Evolutionary conservation across 1,140 invertebrate genomes (phyloP).

Genomic region (Gonatopus flavifemur): DNA sequence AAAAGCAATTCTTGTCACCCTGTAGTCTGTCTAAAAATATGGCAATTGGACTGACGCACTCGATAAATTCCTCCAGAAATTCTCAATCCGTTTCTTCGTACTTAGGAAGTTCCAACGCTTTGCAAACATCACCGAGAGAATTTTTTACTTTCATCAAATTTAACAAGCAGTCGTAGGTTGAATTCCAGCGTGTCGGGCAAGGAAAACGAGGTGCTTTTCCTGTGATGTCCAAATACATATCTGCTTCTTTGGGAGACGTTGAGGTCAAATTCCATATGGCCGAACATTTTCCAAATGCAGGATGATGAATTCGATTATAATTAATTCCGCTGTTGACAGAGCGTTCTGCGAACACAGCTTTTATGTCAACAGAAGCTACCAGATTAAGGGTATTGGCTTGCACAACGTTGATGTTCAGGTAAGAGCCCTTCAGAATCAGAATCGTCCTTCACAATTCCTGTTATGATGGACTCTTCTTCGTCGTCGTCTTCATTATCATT

Average conservation of each 20-base stretch:
- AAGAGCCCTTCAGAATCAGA: too few relatives aligned
- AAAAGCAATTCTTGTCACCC: slow-evolving; percentile 17
- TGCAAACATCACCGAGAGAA: slow-evolving; percentile 2
- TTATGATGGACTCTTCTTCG: too few relatives aligned
- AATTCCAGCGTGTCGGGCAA: slow-evolving; percentile 16
- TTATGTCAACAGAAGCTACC: too few relatives aligned
- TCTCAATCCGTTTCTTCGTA: slow-evolving; percentile 16
- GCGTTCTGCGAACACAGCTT: too few relatives aligned
- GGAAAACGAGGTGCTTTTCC: slow-evolving; percentile 10
- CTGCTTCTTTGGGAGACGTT: slow-evolving; percentile 13
- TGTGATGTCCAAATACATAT: slow-evolving; percentile 13
- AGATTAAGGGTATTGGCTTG: too few relatives aligned
- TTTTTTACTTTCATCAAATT: slow-evolving; percentile 3
- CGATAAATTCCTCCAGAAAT: slow-evolving; percentile 20
- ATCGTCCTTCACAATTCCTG: too few relatives aligned
- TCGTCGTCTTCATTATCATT: too few relatives aligned
- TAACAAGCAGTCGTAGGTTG: slow-evolving; percentile 11
- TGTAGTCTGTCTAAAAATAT: slow-evolving; percentile 20
- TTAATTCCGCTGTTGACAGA: too few relatives aligned
- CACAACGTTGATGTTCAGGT: too few relatives aligned
- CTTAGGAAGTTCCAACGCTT: slow-evolving; percentile 7
- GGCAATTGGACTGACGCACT: slow-evolving; percentile 14
- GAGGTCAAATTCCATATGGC: slow-evolving; percentile 19
- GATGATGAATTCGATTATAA: slow-evolving; percentile 7
- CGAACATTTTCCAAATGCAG: slow-evolving; percentile 17